A percentile compares a stretch with the other conserved stretches of the same genome.
phyloP scores from a whole-genome alignment of 2,113 vertebrate species.

The Gallinago media region DNA sequence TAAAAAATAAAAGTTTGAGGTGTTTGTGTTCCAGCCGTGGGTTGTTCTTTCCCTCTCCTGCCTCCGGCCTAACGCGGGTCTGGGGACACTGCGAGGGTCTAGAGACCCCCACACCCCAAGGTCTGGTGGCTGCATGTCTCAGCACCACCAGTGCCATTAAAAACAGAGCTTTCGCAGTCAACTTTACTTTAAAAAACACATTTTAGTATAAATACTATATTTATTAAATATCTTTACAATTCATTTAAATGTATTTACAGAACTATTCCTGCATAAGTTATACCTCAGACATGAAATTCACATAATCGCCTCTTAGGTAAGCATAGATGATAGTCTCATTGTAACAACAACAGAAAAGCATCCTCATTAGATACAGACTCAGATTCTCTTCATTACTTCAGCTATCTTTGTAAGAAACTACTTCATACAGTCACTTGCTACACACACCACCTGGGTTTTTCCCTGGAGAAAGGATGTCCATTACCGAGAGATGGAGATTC shows the following conservation, averaged over 20 bases:
- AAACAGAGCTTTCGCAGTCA: neutral
- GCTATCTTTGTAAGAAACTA: constrained; percentile 68
- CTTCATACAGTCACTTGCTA: constrained; percentile 42
- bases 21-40: neutral
- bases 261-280: constrained; percentile 87
- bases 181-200: neutral
- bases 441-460: neutral
- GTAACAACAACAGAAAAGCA: constrained; percentile 71
- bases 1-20: neutral
- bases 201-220: constrained; percentile 93
- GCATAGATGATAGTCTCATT: constrained; percentile 80
- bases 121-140: neutral
- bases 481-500: neutral
- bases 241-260: constrained; percentile 88
- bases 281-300: constrained; percentile 83
- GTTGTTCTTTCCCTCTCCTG: rapidly evolving
- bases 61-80: rapidly evolving
- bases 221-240: constrained; percentile 97
- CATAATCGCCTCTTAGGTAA: constrained; percentile 78
- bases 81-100: neutral
- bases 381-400: constrained; percentile 35
- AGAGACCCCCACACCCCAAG: neutral
- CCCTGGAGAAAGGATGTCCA: neutral
- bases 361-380: constrained; percentile 76
- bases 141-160: neutral